Evolutionary conservation across 2,888 invertebrate species (phyloP).

Genomic region (Eupeodes latifasciatus): DNA sequence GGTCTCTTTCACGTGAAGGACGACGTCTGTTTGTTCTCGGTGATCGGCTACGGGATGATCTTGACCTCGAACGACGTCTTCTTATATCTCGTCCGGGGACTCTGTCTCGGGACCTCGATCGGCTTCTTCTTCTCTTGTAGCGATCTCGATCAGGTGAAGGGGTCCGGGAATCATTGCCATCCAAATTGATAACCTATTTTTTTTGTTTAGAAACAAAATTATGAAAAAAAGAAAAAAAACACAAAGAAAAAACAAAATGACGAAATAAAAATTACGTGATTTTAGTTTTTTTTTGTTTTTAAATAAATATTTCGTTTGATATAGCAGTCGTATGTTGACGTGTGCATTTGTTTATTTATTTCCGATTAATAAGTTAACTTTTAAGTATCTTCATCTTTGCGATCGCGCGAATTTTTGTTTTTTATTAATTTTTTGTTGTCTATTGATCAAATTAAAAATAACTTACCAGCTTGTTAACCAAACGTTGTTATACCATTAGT

Average conservation of each 20-base stretch:
- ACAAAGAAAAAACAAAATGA: slow-evolving; percentile 73
- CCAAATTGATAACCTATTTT: slow-evolving; percentile 84
- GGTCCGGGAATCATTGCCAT: slow-evolving; percentile 86
- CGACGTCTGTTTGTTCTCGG: slow-evolving; percentile 81
- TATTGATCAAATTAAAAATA: slow-evolving; percentile 77
- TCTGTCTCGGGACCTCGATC: slow-evolving; percentile 84
- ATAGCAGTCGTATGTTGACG: slow-evolving; percentile 82
- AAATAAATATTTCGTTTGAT: slow-evolving; percentile 70
- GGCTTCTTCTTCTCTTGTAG: slow-evolving; percentile 84
- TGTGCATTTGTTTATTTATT: slow-evolving; percentile 79
- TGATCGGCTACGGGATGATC: slow-evolving; percentile 82
- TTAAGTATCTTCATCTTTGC: slow-evolving; percentile 76
- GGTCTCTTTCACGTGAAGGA: slow-evolving; percentile 80
- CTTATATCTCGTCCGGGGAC: slow-evolving; percentile 77
- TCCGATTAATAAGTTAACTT: slow-evolving; percentile 41
- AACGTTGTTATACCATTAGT: slow-evolving; percentile 83
- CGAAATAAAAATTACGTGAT: slow-evolving; percentile 73
- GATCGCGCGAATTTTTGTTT: slow-evolving; percentile 77
- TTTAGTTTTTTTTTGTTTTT: slow-evolving; percentile 61
- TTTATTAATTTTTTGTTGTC: slow-evolving; percentile 67
- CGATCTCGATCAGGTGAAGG: slow-evolving; percentile 85
- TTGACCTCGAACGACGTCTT: slow-evolving; percentile 84
- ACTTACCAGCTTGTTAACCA: slow-evolving; percentile 83
- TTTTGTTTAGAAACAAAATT: slow-evolving; percentile 75
- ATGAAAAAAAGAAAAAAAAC: slow-evolving; percentile 74